These are phyloP conservation scores for Leptopilina myrica DNA, from an alignment of 2,888 invertebrate genomes.

Conservation along the genomic window DNA sequence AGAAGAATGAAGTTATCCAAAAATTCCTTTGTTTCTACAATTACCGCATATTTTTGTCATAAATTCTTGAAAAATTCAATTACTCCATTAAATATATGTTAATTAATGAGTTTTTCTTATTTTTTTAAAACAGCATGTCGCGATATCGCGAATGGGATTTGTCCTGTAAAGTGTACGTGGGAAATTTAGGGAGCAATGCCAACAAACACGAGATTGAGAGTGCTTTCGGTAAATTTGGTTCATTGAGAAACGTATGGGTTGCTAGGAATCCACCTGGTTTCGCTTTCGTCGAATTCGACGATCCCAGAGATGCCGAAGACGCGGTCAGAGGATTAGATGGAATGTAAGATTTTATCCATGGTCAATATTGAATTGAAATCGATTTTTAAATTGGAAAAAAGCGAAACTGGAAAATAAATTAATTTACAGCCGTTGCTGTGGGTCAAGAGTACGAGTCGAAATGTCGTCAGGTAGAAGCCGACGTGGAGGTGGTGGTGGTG, in stretches of 20 bases:
- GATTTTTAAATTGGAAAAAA: too few relatives aligned
- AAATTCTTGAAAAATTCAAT: too few relatives aligned
- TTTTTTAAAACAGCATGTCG: conserved; percentile 64
- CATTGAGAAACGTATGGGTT: conserved; percentile 94
- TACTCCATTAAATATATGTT: too few relatives aligned
- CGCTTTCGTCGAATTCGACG: conserved; percentile 93
- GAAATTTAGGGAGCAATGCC: conserved; percentile 93
- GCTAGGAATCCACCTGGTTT: conserved; percentile 95
- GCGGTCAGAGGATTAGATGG: conserved; percentile 90
- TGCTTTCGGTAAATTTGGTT: conserved; percentile 92
- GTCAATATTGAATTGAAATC: too few relatives aligned
- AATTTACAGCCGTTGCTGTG: conserved; percentile 87
- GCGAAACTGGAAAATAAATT: not conserved
- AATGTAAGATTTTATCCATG: conserved; percentile 79
- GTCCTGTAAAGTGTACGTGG: conserved; percentile 94
- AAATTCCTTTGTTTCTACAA: not conserved
- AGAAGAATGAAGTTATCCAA: not conserved
- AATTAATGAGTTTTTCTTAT: not conserved
- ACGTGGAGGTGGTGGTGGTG: conserved; percentile 79
- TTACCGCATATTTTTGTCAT: too few relatives aligned
- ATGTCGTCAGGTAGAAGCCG: conserved; percentile 94
- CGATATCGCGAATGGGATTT: conserved; percentile 89
- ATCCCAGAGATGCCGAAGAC: conserved; percentile 93
- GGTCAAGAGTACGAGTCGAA: conserved; percentile 92
- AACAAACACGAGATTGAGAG: conserved; percentile 93